A percentile compares a stretch with the other conserved stretches of the same genome.
These are phyloP conservation scores for Panagrolaimus sp. DNA, from an alignment of 1,140 invertebrate genomes.

Conservation along the genomic window DNA sequence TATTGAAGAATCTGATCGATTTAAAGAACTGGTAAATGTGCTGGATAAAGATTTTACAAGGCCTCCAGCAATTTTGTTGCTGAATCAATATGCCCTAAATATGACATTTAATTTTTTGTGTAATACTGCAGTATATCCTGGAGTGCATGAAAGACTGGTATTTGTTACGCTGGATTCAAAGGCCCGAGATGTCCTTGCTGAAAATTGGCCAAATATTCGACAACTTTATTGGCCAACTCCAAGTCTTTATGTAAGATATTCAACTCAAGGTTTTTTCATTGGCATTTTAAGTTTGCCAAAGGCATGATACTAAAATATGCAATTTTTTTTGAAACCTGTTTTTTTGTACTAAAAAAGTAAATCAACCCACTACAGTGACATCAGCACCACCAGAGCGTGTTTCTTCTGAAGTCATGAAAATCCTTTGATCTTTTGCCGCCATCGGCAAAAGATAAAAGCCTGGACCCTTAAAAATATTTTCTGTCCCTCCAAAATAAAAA, in stretches of 20 bases:
- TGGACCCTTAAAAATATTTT: too few species aligned
- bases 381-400: too few species aligned
- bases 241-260: conserved; percentile 51
- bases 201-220: conserved; percentile 50
- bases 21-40: conserved; percentile 43
- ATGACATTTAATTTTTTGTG: conserved; percentile 59
- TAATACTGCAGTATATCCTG: conserved; percentile 48
- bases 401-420: too few species aligned
- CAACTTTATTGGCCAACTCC: conserved; percentile 59
- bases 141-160: conserved; percentile 55
- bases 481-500: too few species aligned
- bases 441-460: too few species aligned
- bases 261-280: background rate
- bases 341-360: background rate
- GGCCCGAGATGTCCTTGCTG: conserved; percentile 39
- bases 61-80: conserved; percentile 53
- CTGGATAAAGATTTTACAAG: conserved; percentile 49
- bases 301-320: background rate
- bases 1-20: conserved; percentile 49
- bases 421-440: too few species aligned
- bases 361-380: too few species aligned
- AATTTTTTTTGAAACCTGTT: conserved; percentile 3
- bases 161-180: conserved; percentile 56
- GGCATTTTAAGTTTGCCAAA: background rate
- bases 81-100: conserved; percentile 57